Base-by-base conservation (phyloP, 2,113 vertebrate genomes). In the Ceyx melanurus region DNA sequence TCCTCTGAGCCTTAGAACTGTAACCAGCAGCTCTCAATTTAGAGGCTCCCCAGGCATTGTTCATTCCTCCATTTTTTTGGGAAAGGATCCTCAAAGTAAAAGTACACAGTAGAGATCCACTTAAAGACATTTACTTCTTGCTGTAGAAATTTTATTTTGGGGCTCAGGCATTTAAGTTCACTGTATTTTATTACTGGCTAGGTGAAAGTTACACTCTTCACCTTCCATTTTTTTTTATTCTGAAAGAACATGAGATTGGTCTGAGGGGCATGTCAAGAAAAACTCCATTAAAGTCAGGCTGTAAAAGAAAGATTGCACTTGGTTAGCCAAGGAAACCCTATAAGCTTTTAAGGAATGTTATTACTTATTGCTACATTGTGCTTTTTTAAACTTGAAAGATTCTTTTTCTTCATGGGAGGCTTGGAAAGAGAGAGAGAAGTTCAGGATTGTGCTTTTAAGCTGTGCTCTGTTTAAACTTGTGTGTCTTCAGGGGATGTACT, bases 391-490 rank as follows among this genome's bases (percentile, higher is more conserved):
- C 51, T 48, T 35, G 50, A 68, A 75, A 76, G 77, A 37, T 66
- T 76, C 23, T 83, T 90, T 82, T 82, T 91, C 85, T 58, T 86
- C 82, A 82, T 56, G 29, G 78, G 60, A 89, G 64, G 22, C 33
- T 85, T 77, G 54, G 54, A 40, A 33, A 58, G 31, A 57, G 71
- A 65, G 72, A 66, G 56, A 46, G 35, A 61, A 58, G 19, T 50
- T 82, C 1, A 4, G 17, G 35, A 17, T 1, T 11, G 18, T 67
- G 88, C 66, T 89, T 80, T 56, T 54, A 19, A 87, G 81, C 66
- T 62, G 5, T 56, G 79, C 18, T 91, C 62, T 92, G 93, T 95
- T 94, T 89, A 80, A 92, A 95, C 94, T 67, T 88, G 88, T 82
- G 74, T 86, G 75, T 92, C 94, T 95, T 42, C 79, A 66, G 92